Base-by-base conservation (phyloP, 1,140 invertebrate genomes). In the Drosophila subpulchrella region DNA sequence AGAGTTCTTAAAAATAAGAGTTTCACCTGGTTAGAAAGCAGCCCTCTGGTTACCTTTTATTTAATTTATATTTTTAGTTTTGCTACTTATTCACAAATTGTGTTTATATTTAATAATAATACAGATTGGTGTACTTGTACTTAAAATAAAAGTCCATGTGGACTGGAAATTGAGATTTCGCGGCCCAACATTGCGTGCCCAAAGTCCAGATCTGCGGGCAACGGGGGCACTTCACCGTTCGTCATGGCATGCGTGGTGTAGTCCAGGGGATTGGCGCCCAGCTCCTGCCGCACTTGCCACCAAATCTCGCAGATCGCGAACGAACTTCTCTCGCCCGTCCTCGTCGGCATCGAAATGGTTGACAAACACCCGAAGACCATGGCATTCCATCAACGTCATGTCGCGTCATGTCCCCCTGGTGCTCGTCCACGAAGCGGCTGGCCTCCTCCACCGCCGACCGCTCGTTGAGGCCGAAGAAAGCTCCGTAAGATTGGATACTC, bases 131-230 rank as follows among this genome's bases (percentile, higher is more conserved):
- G 20, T 20, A 2, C 20, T 20, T 20, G 20, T 20, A 20, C 2
- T 20, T 20, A 20, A 20, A 0, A 20, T 20, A 20, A 20, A 20
- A 20, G 20, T 20, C 20, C 20, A 20, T 20, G 20, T 1, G 20
- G 20, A 20, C n/a, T n/a, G n/a, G n/a, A n/a, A n/a, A n/a, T n/a
- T n/a, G n/a, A n/a, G n/a, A n/a, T n/a, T n/a, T n/a, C n/a, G n/a
- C n/a, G n/a, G n/a, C n/a, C n/a, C n/a, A n/a, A n/a, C n/a, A n/a
- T 99, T 15, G 97, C 97, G 93, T 99, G 98, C 17, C 96, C 96
- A 92, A 95, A 96, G 63, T 93, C 92, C 27, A 96, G 90, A 71
- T 95, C 80, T 24, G 93, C 78, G 20, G 95, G 94, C 68, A 96
- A 92, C 93, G 95, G 93, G 30, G 94, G 93, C 75, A 94, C 89